Percentiles rank a stretch among this genome's conserved stretches.
phyloP scores from a whole-genome alignment of 1,140 invertebrate genomes.

The Whitmania pigra region DNA sequence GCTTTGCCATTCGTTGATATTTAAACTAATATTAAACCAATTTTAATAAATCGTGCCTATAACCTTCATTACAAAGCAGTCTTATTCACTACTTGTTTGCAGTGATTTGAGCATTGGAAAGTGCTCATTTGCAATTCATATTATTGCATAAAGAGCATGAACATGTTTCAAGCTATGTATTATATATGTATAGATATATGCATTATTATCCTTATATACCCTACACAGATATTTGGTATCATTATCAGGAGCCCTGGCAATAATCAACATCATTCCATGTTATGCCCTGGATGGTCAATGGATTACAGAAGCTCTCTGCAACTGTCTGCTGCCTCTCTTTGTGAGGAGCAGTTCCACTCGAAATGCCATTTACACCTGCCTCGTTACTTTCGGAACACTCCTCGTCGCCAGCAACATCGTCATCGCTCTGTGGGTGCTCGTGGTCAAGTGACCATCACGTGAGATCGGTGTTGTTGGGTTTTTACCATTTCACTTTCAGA shows the following conservation, averaged over 20 bases:
- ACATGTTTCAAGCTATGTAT: too few relatives aligned
- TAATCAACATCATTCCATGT: conserved; percentile 84
- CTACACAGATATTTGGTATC: conserved; percentile 55
- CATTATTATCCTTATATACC: background rate
- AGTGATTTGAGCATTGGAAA: too few relatives aligned
- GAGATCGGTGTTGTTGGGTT: background rate
- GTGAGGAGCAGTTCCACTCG: conserved; percentile 28
- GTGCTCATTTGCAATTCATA: too few relatives aligned
- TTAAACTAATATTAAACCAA: too few relatives aligned
- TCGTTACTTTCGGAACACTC: conserved; percentile 36
- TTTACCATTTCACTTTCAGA: too few relatives aligned
- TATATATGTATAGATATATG: too few relatives aligned
- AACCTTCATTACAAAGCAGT: too few relatives aligned
- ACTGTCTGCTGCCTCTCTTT: conserved; percentile 34
- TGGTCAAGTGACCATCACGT: conserved; percentile 26
- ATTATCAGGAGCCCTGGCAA: conserved; percentile 74
- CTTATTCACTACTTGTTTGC: too few relatives aligned
- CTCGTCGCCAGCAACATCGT: conserved; percentile 36
- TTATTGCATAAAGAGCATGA: too few relatives aligned
- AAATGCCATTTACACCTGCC: conserved; percentile 33
- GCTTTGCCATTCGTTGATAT: too few relatives aligned
- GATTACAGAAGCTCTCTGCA: conserved; percentile 53
- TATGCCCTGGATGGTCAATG: conserved; percentile 80
- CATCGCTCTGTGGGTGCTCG: conserved; percentile 39
- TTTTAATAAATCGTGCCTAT: too few relatives aligned